phyloP scores from a whole-genome alignment of 2,113 vertebrate genomes.

The Aplodontia rufa region DNA sequence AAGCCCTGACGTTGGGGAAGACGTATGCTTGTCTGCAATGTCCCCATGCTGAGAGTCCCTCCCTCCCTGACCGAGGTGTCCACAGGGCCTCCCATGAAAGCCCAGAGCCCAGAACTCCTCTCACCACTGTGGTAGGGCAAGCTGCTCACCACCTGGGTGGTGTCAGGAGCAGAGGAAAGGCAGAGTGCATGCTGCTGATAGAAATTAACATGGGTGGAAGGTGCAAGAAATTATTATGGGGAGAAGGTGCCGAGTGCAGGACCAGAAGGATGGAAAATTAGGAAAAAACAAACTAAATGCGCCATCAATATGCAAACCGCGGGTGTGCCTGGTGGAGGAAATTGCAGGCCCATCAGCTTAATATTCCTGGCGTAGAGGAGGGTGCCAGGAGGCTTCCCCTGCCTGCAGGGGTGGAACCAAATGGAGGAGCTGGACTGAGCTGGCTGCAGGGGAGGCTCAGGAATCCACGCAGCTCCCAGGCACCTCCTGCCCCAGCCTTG shows the following conservation, averaged over 20 bases:
- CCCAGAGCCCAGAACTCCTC: neutral
- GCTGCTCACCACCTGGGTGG: neutral
- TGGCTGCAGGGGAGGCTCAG: constrained; percentile 74
- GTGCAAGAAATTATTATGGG: constrained; percentile 79
- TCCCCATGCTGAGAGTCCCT: no score
- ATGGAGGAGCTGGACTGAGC: constrained; percentile 81
- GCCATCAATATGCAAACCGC: constrained; percentile 82
- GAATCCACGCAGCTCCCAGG: constrained; percentile 66
- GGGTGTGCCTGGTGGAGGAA: constrained; percentile 76
- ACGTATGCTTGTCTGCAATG: rapidly evolving
- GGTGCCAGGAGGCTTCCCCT: constrained; percentile 76
- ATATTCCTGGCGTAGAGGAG: constrained; percentile 80
- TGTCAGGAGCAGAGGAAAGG: constrained; percentile 67
- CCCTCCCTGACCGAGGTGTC: neutral
- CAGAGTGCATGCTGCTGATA: constrained; percentile 40
- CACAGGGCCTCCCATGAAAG: neutral
- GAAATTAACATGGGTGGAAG: constrained; percentile 78
- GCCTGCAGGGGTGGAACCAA: constrained; percentile 80
- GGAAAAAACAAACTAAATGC: constrained; percentile 81
- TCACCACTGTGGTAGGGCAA: rapidly evolving
- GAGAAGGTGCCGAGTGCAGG: constrained; percentile 78
- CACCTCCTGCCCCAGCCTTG: neutral
- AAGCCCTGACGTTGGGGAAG: neutral
- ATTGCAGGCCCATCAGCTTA: constrained; percentile 82
- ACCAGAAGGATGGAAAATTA: constrained; percentile 83